Percentiles rank a stretch among this genome's conserved stretches.
phyloP scores from a whole-genome alignment of 1,140 invertebrate genomes.

The Sitophilus oryzae region DNA sequence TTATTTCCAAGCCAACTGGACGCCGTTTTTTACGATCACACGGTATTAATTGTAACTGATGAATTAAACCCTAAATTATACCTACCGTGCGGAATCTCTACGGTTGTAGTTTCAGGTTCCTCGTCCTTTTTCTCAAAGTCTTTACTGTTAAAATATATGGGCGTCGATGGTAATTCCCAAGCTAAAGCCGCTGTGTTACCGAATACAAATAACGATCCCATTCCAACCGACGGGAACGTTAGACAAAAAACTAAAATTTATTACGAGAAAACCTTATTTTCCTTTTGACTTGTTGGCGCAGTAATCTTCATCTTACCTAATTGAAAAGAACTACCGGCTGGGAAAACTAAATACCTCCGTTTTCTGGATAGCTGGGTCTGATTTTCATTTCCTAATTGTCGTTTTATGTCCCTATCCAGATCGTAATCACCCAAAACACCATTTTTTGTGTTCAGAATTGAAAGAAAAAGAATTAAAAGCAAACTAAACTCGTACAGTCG shows the following conservation, averaged over 20 bases:
- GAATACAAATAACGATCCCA: conserved; percentile 56
- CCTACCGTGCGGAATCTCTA: neutral
- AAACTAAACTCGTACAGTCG: no score
- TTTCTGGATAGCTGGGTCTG: conserved; percentile 3
- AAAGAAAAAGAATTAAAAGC: no score
- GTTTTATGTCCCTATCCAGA: neutral
- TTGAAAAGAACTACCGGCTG: conserved; percentile 56
- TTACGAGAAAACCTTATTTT: neutral
- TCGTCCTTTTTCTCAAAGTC: neutral
- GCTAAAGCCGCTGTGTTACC: conserved; percentile 68
- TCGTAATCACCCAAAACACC: no score
- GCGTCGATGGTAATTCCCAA: conserved; percentile 63
- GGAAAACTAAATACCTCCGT: conserved; percentile 64
- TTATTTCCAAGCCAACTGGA: no score
- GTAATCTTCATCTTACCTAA: conserved; percentile 48
- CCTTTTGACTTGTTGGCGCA: neutral
- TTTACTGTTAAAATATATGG: conserved; percentile 37
- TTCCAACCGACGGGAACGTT: conserved; percentile 51
- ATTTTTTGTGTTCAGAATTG: no score
- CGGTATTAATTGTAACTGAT: no score
- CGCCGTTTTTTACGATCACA: no score
- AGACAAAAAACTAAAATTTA: conserved; percentile 56
- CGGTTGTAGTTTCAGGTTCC: conserved; percentile 14
- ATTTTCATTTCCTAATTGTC: neutral
- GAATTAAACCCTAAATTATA: neutral